These are phyloP conservation scores for Eumacrocentrus americanus DNA, from an alignment of 2,888 invertebrate genomes.

Conservation along the genomic window DNA sequence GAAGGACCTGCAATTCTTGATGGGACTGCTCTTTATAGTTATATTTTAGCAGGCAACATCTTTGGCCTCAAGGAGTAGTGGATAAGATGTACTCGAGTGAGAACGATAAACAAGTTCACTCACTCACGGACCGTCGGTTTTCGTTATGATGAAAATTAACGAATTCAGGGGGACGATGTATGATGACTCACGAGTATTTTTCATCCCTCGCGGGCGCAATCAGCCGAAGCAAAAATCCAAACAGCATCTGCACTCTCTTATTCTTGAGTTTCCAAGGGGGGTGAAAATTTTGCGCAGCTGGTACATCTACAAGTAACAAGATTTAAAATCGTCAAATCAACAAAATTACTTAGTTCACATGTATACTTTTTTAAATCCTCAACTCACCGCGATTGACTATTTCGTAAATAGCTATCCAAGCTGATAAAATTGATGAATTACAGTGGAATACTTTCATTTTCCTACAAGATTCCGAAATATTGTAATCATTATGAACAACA, in stretches of 20 bases:
- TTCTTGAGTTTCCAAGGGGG: constrained; percentile 3
- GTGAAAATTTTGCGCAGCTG: constrained; percentile 11
- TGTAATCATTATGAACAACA: background rate
- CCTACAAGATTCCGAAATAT: background rate
- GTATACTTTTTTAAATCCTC: no score
- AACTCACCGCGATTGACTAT: no score
- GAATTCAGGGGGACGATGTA: constrained; percentile 30
- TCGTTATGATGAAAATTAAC: constrained; percentile 38
- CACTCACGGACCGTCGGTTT: constrained; percentile 16
- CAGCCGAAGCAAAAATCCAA: constrained; percentile 45
- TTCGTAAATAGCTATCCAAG: no score
- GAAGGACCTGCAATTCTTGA: no score
- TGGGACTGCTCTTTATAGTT: no score
- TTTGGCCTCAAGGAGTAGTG: background rate
- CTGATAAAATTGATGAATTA: no score
- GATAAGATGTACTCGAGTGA: constrained; percentile 16
- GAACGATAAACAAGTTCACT: constrained; percentile 18
- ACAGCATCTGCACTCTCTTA: constrained; percentile 41
- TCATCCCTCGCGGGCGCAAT: constrained; percentile 40
- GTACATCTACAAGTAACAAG: background rate
- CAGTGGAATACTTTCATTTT: background rate
- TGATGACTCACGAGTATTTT: constrained; percentile 44
- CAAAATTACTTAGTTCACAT: no score
- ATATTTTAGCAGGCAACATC: no score
- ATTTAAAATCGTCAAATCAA: no score